Base-by-base conservation (phyloP, 2,888 invertebrate species). In the Neuroscelio doddi region DNA sequence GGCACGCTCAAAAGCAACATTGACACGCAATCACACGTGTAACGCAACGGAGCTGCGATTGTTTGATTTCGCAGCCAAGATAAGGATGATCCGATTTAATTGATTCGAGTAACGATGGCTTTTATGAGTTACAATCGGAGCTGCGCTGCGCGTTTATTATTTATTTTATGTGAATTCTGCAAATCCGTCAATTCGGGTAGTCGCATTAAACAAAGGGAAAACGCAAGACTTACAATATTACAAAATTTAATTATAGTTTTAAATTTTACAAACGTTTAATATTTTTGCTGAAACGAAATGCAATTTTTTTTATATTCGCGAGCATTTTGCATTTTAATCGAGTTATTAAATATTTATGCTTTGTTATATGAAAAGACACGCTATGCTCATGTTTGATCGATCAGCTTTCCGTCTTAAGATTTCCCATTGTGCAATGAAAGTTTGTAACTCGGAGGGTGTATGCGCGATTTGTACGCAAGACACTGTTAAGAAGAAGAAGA, bases 371-470 rank as follows among this genome's bases (percentile, higher is more conserved):
- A 7, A 32, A 9, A 10, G 1, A 32, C 12, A 32, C 32, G 32
- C 32, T n/a, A 32, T 32, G 32, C 32, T 41, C 47, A 27, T n/a
- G 38, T 38, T 38, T 38, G 27, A 15, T 46, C 32, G 46, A 39
- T 39, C 30, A 36, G 36, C 51, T 51, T 24, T 51, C 10, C 24
- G 50, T 46, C 51, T 63, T 51, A 51, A 17, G 46, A 8, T 57
- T 63, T 52, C 44, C 47, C 44, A 24, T 57, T 47, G 56, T 63
- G 46, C 50, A 63, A 51, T 62, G 50, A 55, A 55, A 53, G 53
- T 55, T 55, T 27, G 32, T 55, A 50, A 41, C 46, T 51, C 46
- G 26, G 32, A 55, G 45, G 50, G 61, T 53, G 61, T 42, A 63
- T 63, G 63, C 42, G 63, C 42, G 50, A 21, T 21, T 3, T 21